Evolutionary conservation across 1,140 invertebrate species (phyloP).

Genomic region (Cryptotermes secundus): DNA sequence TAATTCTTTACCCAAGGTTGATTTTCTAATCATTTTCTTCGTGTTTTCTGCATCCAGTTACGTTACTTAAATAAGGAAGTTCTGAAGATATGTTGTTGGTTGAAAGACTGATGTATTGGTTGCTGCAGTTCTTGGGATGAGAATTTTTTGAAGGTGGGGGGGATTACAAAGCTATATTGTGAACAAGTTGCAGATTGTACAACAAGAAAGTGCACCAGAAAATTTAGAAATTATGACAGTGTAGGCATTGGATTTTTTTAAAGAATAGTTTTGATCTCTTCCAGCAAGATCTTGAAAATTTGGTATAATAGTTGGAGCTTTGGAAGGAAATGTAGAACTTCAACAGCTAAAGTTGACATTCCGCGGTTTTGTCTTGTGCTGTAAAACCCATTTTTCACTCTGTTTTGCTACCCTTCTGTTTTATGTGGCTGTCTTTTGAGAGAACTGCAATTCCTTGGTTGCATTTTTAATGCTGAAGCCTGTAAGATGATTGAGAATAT

Average conservation of each 20-base stretch:
- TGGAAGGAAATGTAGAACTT: conserved; percentile 3
- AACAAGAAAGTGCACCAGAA: background rate
- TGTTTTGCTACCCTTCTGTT: background rate
- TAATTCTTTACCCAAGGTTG: too few species aligned
- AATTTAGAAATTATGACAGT: conserved; percentile 5
- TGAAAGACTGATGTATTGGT: background rate
- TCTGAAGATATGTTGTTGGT: background rate
- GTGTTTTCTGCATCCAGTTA: background rate
- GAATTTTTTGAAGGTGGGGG: background rate
- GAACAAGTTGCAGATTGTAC: background rate
- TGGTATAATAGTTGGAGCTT: conserved; percentile 22
- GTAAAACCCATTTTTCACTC: background rate
- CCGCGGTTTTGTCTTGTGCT: conserved; percentile 32
- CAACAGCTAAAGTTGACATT: conserved; percentile 31
- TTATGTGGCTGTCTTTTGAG: conserved; percentile 18
- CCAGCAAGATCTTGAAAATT: conserved; percentile 19
- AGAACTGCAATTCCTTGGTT: background rate
- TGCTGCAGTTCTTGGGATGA: background rate
- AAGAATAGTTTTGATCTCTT: conserved; percentile 17
- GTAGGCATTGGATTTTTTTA: conserved; percentile 23
- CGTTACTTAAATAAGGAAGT: background rate
- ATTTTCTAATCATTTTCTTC: background rate
- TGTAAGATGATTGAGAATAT: background rate
- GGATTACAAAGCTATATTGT: background rate
- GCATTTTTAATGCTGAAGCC: background rate